phyloP scores from a whole-genome alignment of 2,888 invertebrate genomes.

The Dolichomitus sp. region DNA sequence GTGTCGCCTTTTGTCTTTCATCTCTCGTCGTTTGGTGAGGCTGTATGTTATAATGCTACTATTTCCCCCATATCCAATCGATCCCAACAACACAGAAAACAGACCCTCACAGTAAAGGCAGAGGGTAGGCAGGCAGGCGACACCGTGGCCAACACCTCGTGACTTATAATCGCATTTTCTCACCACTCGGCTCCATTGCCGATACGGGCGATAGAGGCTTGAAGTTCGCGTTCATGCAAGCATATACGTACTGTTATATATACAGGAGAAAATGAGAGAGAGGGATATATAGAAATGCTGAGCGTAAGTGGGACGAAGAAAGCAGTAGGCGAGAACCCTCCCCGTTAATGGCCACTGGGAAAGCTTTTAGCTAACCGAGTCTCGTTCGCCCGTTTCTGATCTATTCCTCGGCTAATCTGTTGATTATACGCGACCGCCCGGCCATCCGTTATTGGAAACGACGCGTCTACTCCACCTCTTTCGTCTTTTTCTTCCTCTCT shows the following conservation, averaged over 20 bases:
- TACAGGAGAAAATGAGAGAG: conserved; percentile 44
- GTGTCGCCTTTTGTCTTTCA: conserved; percentile 81
- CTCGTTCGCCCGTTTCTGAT: conserved; percentile 82
- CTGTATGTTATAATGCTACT: conserved; percentile 58
- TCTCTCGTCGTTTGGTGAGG: conserved; percentile 72
- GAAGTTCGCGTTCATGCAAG: conserved; percentile 58
- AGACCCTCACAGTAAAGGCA: conserved; percentile 38
- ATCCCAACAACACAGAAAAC: conserved; percentile 71
- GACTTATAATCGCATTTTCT: conserved; percentile 86
- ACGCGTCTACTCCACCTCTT: conserved; percentile 71
- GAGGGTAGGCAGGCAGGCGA: conserved; percentile 71
- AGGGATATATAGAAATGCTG: conserved; percentile 34
- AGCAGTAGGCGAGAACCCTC: conserved; percentile 76
- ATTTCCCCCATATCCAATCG: conserved; percentile 82
- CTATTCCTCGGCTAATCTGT: conserved; percentile 85
- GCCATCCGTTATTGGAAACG: conserved; percentile 84
- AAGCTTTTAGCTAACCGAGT: conserved; percentile 86
- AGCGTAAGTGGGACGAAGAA: conserved; percentile 48
- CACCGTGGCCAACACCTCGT: conserved; percentile 82
- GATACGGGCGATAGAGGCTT: conserved; percentile 57
- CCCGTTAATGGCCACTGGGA: conserved; percentile 84
- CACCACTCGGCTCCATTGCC: conserved; percentile 72
- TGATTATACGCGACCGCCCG: conserved; percentile 85
- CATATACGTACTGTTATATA: conserved; percentile 43
- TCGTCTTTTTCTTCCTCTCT: conserved; percentile 43